Conservation (phyloP, 2,113 vertebrate genomes). For the Hemichromis elongatus region DNA sequence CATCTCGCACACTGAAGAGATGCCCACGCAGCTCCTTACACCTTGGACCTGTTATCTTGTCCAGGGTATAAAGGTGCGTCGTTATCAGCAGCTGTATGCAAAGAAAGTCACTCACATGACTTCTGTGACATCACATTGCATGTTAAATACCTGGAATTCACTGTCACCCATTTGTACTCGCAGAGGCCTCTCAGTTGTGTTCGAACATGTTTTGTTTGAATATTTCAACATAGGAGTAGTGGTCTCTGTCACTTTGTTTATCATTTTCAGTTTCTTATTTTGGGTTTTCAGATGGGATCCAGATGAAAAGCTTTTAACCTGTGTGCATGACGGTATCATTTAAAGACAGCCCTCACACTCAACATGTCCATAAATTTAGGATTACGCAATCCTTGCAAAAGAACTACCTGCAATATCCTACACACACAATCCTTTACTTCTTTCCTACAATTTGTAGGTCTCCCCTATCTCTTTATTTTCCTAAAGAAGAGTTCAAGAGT, state of each 20-base stretch:
- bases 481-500: background rate
- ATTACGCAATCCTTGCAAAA: background rate
- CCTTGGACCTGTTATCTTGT: background rate
- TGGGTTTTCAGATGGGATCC: background rate
- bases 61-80: background rate
- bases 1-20: background rate
- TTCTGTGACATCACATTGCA: background rate
- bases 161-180: background rate
- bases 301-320: background rate
- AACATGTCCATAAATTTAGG: background rate
- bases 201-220: background rate
- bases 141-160: background rate
- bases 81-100: background rate
- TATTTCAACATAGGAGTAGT: background rate
- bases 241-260: background rate
- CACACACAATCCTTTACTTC: background rate
- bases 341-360: background rate
- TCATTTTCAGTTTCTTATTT: background rate
- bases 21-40: background rate
- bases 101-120: background rate
- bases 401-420: background rate
- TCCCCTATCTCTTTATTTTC: background rate
- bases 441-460: background rate
- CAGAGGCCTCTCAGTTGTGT: background rate
- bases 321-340: background rate